Evolutionary conservation across 2,113 vertebrate species (phyloP).

Genomic region (Pyxicephalus adspersus): DNA sequence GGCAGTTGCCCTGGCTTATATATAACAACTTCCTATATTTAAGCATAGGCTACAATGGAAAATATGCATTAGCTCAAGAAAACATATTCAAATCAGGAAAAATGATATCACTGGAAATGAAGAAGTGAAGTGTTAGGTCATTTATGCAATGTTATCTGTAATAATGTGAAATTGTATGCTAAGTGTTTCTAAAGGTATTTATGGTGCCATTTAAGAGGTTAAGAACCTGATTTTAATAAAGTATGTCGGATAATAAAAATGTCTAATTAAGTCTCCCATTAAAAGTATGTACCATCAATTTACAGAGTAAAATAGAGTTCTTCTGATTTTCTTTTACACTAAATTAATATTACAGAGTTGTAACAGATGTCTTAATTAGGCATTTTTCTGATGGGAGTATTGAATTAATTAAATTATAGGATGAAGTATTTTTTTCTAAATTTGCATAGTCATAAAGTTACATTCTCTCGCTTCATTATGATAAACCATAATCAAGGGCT

Average conservation of each 20-base stretch:
- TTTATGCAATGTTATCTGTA: slow-evolving; percentile 53
- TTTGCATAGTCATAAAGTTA: slow-evolving; percentile 52
- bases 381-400: slow-evolving; percentile 34
- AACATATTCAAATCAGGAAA: slow-evolving; percentile 8
- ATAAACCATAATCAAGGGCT: slow-evolving; percentile 59
- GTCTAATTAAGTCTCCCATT: slow-evolving; percentile 57
- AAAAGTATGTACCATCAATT: slow-evolving; percentile 58
- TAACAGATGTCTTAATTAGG: slow-evolving; percentile 57
- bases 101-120: slow-evolving; percentile 36
- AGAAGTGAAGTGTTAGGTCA: slow-evolving; percentile 54
- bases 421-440: slow-evolving; percentile 56
- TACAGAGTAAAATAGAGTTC: slow-evolving; percentile 54
- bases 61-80: slow-evolving; percentile 15
- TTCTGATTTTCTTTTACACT: slow-evolving; percentile 51
- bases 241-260: slow-evolving; percentile 57
- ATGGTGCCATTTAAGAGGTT: slow-evolving; percentile 56
- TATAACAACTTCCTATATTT: not conserved
- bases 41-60: not conserved
- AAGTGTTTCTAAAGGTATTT: slow-evolving; percentile 57
- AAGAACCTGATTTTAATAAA: slow-evolving; percentile 56
- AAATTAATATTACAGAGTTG: slow-evolving; percentile 56
- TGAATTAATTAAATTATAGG: slow-evolving; percentile 55
- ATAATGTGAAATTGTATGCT: slow-evolving; percentile 53
- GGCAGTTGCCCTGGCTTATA: no score
- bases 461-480: slow-evolving; percentile 55